phyloP scores from a whole-genome alignment of 2,113 vertebrate species.

The Elephantulus edwardii region DNA sequence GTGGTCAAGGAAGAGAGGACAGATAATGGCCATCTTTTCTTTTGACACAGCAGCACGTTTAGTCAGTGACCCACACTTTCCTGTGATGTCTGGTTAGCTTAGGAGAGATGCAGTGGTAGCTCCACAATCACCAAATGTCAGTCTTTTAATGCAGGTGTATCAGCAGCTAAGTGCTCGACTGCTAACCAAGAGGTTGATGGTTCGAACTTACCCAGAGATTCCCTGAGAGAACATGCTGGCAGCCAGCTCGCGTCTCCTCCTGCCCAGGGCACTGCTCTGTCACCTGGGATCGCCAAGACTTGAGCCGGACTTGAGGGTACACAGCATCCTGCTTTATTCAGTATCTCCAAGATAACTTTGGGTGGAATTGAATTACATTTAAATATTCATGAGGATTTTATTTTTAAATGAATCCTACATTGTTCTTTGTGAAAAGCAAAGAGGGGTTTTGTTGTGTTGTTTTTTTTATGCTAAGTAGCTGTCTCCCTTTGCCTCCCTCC shows the following conservation, averaged over 20 bases:
- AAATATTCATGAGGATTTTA: background rate
- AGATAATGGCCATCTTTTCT: background rate
- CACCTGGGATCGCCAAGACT: too few relatives aligned
- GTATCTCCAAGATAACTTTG: background rate
- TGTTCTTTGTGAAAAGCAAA: slow-evolving; percentile 1
- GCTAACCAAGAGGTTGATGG: background rate
- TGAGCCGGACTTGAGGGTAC: background rate
- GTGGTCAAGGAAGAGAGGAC: background rate
- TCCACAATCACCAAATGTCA: too few relatives aligned
- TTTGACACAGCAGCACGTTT: background rate
- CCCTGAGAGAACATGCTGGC: background rate
- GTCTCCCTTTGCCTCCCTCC: background rate
- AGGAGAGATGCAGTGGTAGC: background rate
- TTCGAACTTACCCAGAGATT: background rate
- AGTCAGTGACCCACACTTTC: background rate
- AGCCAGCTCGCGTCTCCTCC: background rate
- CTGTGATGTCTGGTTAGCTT: background rate
- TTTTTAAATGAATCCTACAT: background rate
- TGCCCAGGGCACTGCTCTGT: background rate
- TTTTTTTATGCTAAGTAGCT: background rate
- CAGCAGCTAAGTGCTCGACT: background rate
- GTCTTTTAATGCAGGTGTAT: background rate
- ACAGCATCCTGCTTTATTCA: background rate
- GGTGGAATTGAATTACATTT: background rate
- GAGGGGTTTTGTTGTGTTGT: too few relatives aligned